Percentiles rank a stretch among this genome's conserved stretches.
Conservation (phyloP, 2,888 invertebrate genomes). For the Entomobrya multifasciata region DNA sequence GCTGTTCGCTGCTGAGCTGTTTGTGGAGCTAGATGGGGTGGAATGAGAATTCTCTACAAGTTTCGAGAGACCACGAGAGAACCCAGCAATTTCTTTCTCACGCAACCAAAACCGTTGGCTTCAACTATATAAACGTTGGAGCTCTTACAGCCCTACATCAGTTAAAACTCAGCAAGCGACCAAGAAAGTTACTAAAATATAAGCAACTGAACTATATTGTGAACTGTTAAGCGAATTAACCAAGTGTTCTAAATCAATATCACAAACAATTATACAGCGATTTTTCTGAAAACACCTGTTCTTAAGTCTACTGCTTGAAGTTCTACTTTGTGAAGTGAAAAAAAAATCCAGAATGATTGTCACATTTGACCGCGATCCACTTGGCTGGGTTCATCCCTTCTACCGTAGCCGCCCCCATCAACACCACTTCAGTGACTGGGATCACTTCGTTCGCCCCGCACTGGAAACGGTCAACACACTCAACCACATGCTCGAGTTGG, state of each 20-base stretch:
- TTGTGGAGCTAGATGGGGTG: too few species aligned
- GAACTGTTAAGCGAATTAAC: too few species aligned
- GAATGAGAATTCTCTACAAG: background rate
- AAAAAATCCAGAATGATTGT: constrained; percentile 28
- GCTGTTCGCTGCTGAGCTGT: too few species aligned
- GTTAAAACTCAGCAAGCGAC: background rate
- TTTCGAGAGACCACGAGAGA: background rate
- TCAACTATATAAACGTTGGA: background rate
- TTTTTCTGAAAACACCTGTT: too few species aligned
- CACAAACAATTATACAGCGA: too few species aligned
- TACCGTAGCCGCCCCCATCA: background rate
- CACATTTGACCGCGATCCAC: constrained; percentile 32
- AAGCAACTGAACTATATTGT: too few species aligned
- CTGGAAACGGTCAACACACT: constrained; percentile 8
- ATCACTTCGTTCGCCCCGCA: constrained; percentile 1
- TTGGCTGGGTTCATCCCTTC: constrained; percentile 47
- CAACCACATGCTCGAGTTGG: constrained; percentile 11
- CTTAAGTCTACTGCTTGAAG: too few species aligned
- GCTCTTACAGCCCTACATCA: background rate
- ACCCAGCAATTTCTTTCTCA: background rate
- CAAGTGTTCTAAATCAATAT: too few species aligned
- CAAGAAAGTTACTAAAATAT: background rate
- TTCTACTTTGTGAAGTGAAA: too few species aligned
- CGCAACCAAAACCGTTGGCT: background rate
- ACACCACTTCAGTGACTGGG: background rate